phyloP scores from a whole-genome alignment of 2,888 invertebrate genomes.

The Dasypogon diadema region DNA sequence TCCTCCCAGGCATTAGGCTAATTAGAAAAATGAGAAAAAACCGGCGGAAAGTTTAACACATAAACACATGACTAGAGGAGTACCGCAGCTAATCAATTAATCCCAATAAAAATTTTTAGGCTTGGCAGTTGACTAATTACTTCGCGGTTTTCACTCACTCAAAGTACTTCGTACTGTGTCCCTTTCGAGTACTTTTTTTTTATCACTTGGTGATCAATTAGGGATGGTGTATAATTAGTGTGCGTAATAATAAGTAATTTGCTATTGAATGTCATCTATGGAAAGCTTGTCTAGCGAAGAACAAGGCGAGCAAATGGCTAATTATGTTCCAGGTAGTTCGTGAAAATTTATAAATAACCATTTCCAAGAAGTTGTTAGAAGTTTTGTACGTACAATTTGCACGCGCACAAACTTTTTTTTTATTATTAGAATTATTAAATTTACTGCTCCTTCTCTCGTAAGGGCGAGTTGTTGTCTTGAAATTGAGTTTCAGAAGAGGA shows the following conservation, averaged over 20 bases:
- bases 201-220: constrained; percentile 55
- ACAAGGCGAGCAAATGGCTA: no score
- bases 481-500: no score
- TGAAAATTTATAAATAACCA: no score
- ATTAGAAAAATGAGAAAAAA: constrained; percentile 55
- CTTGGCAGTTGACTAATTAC: constrained; percentile 57
- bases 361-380: no score
- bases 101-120: constrained; percentile 57
- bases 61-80: constrained; percentile 5
- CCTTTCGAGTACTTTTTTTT: constrained; percentile 37
- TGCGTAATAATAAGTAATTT: constrained; percentile 54
- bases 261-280: constrained; percentile 53
- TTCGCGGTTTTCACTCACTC: constrained; percentile 9
- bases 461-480: no score
- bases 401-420: no score
- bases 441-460: no score
- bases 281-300: no score
- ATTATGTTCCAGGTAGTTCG: no score
- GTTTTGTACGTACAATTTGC: no score
- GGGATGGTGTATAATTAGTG: constrained; percentile 55
- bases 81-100: constrained; percentile 56
- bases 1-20: constrained; percentile 56
- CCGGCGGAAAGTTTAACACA: neutral
- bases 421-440: no score
- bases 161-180: neutral